These are phyloP conservation scores for Thymallus thymallus DNA, from an alignment of 2,113 vertebrate species.

Conservation along the genomic window DNA sequence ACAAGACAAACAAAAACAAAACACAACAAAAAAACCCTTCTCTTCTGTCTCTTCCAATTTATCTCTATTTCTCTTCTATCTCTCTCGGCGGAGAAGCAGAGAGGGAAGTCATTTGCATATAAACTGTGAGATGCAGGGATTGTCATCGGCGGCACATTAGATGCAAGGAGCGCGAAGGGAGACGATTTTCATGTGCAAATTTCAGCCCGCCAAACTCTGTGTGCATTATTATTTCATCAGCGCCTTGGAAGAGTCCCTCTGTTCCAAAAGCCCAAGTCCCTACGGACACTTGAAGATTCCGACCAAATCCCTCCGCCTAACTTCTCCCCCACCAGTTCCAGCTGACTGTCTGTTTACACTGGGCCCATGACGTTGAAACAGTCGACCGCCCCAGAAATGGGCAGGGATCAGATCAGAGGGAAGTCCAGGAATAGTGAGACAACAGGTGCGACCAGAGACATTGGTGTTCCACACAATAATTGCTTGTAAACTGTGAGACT, in stretches of 20 bases:
- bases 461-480: conserved; percentile 65
- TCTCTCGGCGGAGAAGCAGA: conserved; percentile 63
- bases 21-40: conserved; percentile 70
- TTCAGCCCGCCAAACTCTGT: conserved; percentile 65
- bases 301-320: conserved; percentile 53
- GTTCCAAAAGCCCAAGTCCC: conserved; percentile 60
- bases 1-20: conserved; percentile 77
- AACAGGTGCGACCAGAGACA: conserved; percentile 62
- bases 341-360: conserved; percentile 67
- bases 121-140: conserved; percentile 73
- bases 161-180: conserved; percentile 53
- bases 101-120: conserved; percentile 71
- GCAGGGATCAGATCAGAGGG: conserved; percentile 51
- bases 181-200: conserved; percentile 81
- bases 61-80: conserved; percentile 44
- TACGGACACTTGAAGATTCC: conserved; percentile 64
- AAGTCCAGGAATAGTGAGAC: conserved; percentile 37
- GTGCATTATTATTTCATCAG: conserved; percentile 80
- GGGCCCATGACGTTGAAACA: conserved; percentile 29
- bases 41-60: conserved; percentile 47
- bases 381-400: conserved; percentile 44
- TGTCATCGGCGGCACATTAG: conserved; percentile 69
- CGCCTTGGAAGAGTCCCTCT: conserved; percentile 51
- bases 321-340: conserved; percentile 42
- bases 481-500: conserved; percentile 71